Evolutionary conservation across 2,797 vertebrate genomes (phyloP), one percentile per base, ranked within the genome.

Genomic region (Paguma larvata): DNA sequence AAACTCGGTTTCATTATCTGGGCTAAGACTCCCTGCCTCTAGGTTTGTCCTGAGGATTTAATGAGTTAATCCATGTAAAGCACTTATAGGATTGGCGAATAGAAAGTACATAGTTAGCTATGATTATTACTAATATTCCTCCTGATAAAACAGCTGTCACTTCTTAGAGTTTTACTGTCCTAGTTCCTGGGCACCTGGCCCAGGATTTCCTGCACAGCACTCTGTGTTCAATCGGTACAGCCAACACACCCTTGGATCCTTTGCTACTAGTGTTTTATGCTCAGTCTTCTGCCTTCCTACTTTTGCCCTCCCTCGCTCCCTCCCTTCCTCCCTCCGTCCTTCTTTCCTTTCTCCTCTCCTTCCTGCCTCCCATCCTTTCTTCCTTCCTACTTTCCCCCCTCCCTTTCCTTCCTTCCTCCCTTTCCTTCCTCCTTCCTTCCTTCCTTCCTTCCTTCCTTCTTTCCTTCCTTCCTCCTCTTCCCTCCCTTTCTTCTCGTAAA

Each of bases 121-220:
- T 41, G 12, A 72, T 92, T 89, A 38, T 91, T 94, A 59, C 19
- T 56, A 86, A 85, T 85, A 96, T 73, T 95, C 44, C n/a, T 89
- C 44, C 41, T 79, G 85, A 73, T 51, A 53, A 87, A 92, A 73
- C 41, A 92, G 56, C 82, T 89, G 82, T 88, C 51, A 79, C 62
- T 79, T 84, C 73, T 91, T 86, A 79, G 78, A 48, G 44, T 85
- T 86, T 94, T 86, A 46, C 30, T 67, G 53, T 93, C 73, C 59
- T 77, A 65, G 44, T 59, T 96, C 53, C 85, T 46, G 27, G 93
- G 91, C 56, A 94, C 51, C 10, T 67, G 68, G 85, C 67, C 89
- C 19, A 46, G 84, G 72, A 85, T 95, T 95, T 90, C 72, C 59
- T 65, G n/a, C 68, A 23, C 1, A 25, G 14, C 5, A 59, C 75